phyloP scores from a whole-genome alignment of 2,888 invertebrate species.

The Xestobium rufovillosum region DNA sequence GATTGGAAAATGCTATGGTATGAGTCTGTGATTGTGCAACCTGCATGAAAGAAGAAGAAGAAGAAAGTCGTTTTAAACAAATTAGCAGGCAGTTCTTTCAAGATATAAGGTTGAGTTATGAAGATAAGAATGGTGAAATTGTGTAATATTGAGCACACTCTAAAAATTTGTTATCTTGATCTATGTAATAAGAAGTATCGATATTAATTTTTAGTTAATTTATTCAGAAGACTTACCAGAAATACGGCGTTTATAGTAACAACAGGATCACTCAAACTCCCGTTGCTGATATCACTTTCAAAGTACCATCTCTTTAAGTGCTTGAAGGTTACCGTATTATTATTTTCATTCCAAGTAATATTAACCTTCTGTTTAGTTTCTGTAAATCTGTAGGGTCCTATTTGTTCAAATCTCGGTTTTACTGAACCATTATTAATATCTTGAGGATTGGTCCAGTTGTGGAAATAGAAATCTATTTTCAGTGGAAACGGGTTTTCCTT shows the following conservation, averaged over 20 bases:
- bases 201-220: no score
- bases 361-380: conserved; percentile 67
- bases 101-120: no score
- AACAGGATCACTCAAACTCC: conserved; percentile 61
- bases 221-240: conserved; percentile 65
- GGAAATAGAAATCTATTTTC: conserved; percentile 61
- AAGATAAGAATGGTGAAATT: no score
- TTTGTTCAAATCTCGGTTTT: conserved; percentile 50
- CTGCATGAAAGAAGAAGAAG: no score
- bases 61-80: no score
- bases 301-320: conserved; percentile 64
- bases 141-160: no score
- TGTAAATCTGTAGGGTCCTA: conserved; percentile 59
- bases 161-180: no score
- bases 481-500: conserved; percentile 56
- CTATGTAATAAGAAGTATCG: no score
- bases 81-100: no score
- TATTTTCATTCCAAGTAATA: conserved; percentile 64
- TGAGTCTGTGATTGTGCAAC: no score
- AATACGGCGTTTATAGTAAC: conserved; percentile 71
- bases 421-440: conserved; percentile 49
- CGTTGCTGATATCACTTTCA: conserved; percentile 57
- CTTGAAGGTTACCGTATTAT: conserved; percentile 63
- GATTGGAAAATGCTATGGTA: no score
- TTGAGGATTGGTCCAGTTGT: conserved; percentile 75